Evolutionary conservation across 1,140 invertebrate genomes (phyloP), one percentile per base, ranked within the genome.

Genomic region (Atopsyche davidsoni): DNA sequence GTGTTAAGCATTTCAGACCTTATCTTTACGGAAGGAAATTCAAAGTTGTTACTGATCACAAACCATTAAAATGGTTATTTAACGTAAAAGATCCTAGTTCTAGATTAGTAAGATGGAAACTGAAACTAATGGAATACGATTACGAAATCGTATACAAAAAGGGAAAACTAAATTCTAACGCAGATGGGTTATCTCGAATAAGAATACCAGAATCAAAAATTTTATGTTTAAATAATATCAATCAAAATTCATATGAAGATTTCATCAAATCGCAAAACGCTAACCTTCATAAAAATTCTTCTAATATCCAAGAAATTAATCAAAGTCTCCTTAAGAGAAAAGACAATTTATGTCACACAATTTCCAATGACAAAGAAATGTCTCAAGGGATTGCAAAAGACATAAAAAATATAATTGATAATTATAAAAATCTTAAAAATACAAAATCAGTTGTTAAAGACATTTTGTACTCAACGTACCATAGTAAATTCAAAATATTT

Each of bases 31-130:
- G 67, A 23, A 64, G 48, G 36, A 60, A 70, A 25, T 75, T 79
- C 48, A 66, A 55, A 21, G 68, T 77, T 4, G 52, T 66, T 16
- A 79, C 75, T 0, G 77, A 80, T 48, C 75, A 78, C 44, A 64
- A 67, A 51, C 68, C 70, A 2, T 58, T 79, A 14, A 61, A 51
- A 18, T 78, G 70, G 65, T 52, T 77, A 11, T 45, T 54, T 18
- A 59, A 55, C 13, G 55, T 71, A 2, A 76, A 71, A 58, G 68
- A 77, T 44, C 64, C 68, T 9, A 67, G 61, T 11, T 63, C 65
- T 28, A 54, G 70, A 56, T 53, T 79, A 13, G 61, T 70, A 2
- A 56, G 74, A 17, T 81, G 77, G 77, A 50, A 66, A 43, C 19
- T 77, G 4, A 61, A 66, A 53, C 51, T 79, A 22, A 68, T 73